phyloP scores from a whole-genome alignment of 2,888 invertebrate genomes.

The Theretra japonica region DNA sequence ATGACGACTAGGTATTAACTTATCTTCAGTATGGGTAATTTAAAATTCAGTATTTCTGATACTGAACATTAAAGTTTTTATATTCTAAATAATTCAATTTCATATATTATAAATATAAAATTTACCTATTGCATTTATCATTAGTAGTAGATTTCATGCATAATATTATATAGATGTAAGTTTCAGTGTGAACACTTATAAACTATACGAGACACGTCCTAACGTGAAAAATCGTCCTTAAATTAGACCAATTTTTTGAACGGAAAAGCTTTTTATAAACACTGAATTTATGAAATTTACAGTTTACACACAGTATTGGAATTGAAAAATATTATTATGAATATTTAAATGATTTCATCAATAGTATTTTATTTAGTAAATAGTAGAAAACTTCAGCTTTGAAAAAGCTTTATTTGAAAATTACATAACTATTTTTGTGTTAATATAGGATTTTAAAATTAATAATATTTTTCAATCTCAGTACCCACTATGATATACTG shows the following conservation, averaged over 20 bases:
- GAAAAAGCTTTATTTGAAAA: not conserved
- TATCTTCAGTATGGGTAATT: not conserved
- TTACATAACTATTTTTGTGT: not conserved
- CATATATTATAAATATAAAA: not conserved
- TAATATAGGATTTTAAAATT: not conserved
- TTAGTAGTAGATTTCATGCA: not conserved
- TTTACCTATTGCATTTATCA: not conserved
- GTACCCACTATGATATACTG: not conserved
- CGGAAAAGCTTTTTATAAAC: not conserved
- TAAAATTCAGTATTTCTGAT: not conserved
- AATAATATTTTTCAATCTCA: not conserved
- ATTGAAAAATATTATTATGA: not conserved
- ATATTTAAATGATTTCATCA: not conserved
- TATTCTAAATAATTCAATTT: not conserved
- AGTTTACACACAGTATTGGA: not conserved
- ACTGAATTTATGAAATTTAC: not conserved
- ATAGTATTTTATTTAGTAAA: not conserved
- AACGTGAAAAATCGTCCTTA: slow-evolving; percentile 37
- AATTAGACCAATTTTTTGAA: slow-evolving; percentile 47
- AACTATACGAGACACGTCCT: slow-evolving; percentile 1
- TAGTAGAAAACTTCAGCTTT: not conserved
- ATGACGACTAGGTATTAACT: not conserved
- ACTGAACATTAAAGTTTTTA: not conserved
- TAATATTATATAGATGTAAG: not conserved
- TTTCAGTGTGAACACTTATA: not conserved